Base-by-base conservation (phyloP, 92 coral and sea anemone genomes). In the Siderastrea siderea region DNA sequence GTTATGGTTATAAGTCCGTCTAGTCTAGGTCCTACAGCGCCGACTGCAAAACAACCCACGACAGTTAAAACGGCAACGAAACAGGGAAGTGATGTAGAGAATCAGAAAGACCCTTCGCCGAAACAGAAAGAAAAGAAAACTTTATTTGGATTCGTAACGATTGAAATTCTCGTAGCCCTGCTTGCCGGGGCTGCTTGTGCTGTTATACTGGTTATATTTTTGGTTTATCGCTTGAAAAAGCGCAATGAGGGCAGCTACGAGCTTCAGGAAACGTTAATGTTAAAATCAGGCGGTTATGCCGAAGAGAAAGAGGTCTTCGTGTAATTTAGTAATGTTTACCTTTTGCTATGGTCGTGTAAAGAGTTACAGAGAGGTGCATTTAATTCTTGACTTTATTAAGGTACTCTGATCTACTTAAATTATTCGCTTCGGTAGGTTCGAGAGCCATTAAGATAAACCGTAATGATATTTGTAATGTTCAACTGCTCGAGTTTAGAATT, bases 251-350 rank as follows among this genome's bases (percentile, higher is more conserved):
- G 98, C 1, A 95, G 98, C 60, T 95, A 95, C 51, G 96, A 93
- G 65, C 88, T 95, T n/a, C 90, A 92, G 49, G 98, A 95, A 84
- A 83, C 93, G 12, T 61, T 95, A 0, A 92, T 88, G 66, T 85
- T 93, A 73, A 86, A 94, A 79, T 81, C 94, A 38, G 92, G 90
- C 74, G 93, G 84, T 12, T 69, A 82, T 14, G 86, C 83, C 53
- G 92, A 80, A 58, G 92, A 95, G 44, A 95, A 95, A 89, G 98
- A 95, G 78, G 98, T 95, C n/a, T 93, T 95, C 79, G 98, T 95
- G 7, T 95, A 78, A 86, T 77, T 85, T 55, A 67, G 83, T 85
- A 10, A 38, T 74, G 80, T 84, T 74, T 84, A 63, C n/a, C 53
- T 44, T 71, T n/a, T 58, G 55, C 46, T 26, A 45, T 26, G 38